Evolutionary conservation across 2,113 vertebrate genomes (phyloP).

Genomic region (Vidua macroura): DNA sequence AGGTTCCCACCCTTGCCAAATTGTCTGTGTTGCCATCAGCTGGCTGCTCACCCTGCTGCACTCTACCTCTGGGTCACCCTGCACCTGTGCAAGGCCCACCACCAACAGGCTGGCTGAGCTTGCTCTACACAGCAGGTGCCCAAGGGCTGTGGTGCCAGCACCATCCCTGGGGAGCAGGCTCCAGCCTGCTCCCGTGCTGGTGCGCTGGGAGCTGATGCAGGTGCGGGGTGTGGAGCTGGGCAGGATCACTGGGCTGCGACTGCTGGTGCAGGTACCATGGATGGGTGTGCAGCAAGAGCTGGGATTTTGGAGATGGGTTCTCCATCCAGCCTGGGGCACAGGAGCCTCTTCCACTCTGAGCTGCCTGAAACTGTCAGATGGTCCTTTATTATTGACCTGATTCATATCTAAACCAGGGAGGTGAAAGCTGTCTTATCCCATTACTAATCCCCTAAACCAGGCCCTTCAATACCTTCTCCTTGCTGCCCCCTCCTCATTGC

Average conservation of each 20-base stretch:
- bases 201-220: background rate
- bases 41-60: background rate
- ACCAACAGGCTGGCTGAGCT: background rate
- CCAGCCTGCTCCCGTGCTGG: rapidly evolving
- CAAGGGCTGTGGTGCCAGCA: rapidly evolving
- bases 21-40: background rate
- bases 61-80: background rate
- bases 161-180: background rate
- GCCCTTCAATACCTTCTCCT: slow-evolving; percentile 1
- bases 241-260: rapidly evolving
- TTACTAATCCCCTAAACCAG: slow-evolving; percentile 54
- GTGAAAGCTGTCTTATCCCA: slow-evolving; percentile 63
- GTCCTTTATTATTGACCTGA: slow-evolving; percentile 54
- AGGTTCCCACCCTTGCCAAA: background rate
- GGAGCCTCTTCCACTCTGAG: background rate
- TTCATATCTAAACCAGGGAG: slow-evolving; percentile 58
- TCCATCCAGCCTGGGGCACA: background rate
- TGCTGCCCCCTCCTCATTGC: background rate
- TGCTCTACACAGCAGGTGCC: background rate
- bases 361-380: slow-evolving; percentile 36
- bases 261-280: rapidly evolving
- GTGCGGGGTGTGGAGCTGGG: rapidly evolving
- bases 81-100: background rate
- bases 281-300: background rate
- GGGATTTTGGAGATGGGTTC: background rate